Percentiles rank a stretch among this genome's conserved stretches.
Conservation (phyloP, 2,113 vertebrate species). For the Trogon surrucura region DNA sequence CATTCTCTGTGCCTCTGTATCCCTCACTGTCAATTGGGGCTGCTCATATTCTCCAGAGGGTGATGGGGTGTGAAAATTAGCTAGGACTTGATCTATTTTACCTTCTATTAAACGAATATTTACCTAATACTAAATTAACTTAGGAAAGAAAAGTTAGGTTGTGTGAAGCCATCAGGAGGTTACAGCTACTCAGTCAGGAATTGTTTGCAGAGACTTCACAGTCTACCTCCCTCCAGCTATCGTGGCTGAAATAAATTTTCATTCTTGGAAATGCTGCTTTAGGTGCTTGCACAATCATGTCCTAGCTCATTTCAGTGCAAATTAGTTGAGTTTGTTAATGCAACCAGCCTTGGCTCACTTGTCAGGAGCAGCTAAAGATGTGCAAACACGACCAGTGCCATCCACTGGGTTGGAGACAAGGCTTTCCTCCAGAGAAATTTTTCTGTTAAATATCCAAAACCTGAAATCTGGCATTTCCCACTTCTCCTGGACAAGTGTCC, state of each 20-base stretch:
- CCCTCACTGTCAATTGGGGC: not conserved
- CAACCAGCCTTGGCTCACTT: not conserved
- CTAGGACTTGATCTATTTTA: not conserved
- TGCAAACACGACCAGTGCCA: not conserved
- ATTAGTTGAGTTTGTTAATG: not conserved
- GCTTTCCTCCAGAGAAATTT: not conserved
- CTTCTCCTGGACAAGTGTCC: not conserved
- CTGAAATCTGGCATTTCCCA: not conserved
- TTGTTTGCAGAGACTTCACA: not conserved
- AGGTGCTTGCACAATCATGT: not conserved
- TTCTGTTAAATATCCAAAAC: not conserved
- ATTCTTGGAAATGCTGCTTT: not conserved
- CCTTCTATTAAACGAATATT: not conserved
- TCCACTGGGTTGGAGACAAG: not conserved
- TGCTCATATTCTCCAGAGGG: not conserved
- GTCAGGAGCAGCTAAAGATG: not conserved
- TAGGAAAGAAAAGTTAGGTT: not conserved
- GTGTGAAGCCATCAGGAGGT: not conserved
- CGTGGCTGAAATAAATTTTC: not conserved
- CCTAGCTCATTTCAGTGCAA: not conserved
- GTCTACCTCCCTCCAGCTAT: not conserved
- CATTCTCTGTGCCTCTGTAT: not conserved
- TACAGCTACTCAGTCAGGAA: not conserved
- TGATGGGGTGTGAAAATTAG: not conserved
- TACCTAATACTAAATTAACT: not conserved